These are phyloP conservation scores for Agrypnus murinus DNA, from an alignment of 2,888 invertebrate species.

Conservation along the genomic window DNA sequence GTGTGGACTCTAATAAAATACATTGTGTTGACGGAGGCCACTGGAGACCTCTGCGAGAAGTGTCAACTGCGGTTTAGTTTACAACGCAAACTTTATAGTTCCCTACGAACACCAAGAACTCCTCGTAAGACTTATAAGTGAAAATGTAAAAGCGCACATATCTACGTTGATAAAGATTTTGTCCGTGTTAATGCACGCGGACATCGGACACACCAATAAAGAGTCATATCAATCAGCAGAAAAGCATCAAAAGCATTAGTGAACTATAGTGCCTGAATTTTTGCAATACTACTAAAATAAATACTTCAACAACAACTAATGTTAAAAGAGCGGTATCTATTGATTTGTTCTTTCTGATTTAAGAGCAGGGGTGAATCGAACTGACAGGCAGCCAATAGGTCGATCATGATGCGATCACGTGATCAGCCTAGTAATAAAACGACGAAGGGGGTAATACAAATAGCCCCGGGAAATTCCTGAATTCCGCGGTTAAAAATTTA, in stretches of 20 bases:
- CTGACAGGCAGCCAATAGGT: constrained; percentile 17
- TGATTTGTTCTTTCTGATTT: constrained; percentile 28
- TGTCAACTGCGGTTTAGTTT: constrained; percentile 46
- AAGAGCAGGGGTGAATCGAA: constrained; percentile 14
- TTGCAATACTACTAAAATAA: constrained; percentile 43
- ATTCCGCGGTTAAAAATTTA: constrained; percentile 27
- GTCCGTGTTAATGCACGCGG: not conserved
- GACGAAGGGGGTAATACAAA: constrained; percentile 24
- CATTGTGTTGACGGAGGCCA: constrained; percentile 40
- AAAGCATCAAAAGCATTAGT: constrained; percentile 48
- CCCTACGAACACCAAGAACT: not conserved
- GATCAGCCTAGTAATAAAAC: constrained; percentile 19
- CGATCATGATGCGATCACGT: constrained; percentile 25
- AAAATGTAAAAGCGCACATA: constrained; percentile 47
- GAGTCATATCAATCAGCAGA: constrained; percentile 47
- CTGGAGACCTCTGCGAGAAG: constrained; percentile 36
- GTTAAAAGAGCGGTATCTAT: constrained; percentile 29
- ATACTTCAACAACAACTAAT: too few relatives aligned
- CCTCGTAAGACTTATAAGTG: not conserved
- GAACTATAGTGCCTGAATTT: constrained; percentile 55
- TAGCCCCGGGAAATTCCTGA: constrained; percentile 15
- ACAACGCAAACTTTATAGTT: constrained; percentile 38
- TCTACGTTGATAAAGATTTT: constrained; percentile 26
- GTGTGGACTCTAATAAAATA: constrained; percentile 46
- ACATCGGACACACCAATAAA: constrained; percentile 40